These are phyloP conservation scores for Sitta carolinensis DNA, from an alignment of 2,797 vertebrate genomes.

Conservation along the genomic window DNA sequence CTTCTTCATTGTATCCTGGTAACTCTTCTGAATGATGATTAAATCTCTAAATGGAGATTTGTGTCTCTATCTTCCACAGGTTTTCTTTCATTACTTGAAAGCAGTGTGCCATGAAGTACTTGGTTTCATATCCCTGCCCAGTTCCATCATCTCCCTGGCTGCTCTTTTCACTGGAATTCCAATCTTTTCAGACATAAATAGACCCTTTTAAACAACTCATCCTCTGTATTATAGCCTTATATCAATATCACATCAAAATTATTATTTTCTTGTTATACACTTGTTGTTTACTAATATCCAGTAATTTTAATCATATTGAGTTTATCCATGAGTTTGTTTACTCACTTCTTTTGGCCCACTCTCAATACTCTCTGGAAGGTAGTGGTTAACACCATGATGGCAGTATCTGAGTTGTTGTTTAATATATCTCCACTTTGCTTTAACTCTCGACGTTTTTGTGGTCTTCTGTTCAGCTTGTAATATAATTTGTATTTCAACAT, in stretches of 20 bases:
- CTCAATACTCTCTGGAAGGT: background rate
- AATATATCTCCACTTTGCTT: background rate
- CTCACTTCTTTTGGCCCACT: background rate
- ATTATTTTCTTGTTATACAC: background rate
- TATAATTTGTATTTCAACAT: background rate
- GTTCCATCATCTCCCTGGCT: background rate
- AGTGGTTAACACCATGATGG: background rate
- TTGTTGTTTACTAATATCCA: background rate
- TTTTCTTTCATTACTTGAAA: background rate
- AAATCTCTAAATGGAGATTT: background rate
- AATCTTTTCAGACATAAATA: background rate
- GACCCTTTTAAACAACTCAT: background rate
- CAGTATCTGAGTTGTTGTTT: background rate
- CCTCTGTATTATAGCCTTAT: background rate
- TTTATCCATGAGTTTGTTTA: background rate
- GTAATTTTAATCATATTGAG: background rate
- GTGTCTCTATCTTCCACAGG: background rate
- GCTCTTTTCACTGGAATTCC: background rate
- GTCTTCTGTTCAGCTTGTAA: background rate
- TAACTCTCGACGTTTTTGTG: background rate
- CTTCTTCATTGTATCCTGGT: background rate
- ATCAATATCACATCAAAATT: background rate
- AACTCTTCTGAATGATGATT: background rate
- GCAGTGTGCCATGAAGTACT: background rate
- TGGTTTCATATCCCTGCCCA: background rate